A percentile compares a stretch with the other conserved stretches of the same genome.
phyloP scores from a whole-genome alignment of 1,140 invertebrate genomes.

The Temnothorax longispinosus region DNA sequence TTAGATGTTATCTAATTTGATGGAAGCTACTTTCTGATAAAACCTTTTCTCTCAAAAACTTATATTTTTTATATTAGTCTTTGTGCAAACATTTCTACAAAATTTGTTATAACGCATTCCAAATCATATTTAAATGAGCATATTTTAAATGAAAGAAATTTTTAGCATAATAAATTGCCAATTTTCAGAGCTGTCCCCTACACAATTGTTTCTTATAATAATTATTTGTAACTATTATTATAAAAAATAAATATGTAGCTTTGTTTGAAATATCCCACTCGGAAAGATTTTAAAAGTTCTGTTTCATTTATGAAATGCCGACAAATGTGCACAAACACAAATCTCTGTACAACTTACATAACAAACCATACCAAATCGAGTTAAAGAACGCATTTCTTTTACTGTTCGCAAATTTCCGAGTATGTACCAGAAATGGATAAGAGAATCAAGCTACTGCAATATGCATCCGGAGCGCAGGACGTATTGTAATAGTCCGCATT shows the following conservation, averaged over 20 bases:
- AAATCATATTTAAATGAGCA: not conserved
- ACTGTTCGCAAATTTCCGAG: not conserved
- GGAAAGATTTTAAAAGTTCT: not conserved
- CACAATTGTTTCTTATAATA: not conserved
- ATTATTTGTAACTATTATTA: not conserved
- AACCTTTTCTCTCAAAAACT: not conserved
- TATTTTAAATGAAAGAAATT: not conserved
- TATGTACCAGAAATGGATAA: slow-evolving; percentile 1
- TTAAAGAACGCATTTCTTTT: not conserved
- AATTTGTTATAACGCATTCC: not conserved
- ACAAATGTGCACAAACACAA: not conserved
- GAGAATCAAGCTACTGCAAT: slow-evolving; percentile 19
- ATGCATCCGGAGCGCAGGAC: slow-evolving; percentile 20
- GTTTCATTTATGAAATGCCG: not conserved
- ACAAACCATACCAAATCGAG: not conserved
- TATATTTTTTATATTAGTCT: not conserved
- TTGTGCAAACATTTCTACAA: not conserved
- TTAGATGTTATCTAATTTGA: slow-evolving; percentile 3
- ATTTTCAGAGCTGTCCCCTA: not conserved
- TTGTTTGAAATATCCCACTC: not conserved
- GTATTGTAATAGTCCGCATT: not conserved
- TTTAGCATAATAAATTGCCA: not conserved
- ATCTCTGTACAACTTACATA: not conserved
- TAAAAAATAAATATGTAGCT: not conserved
- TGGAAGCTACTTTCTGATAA: not conserved